phyloP scores from a whole-genome alignment of 1,140 invertebrate genomes.

The Zaprionus nigranus region DNA sequence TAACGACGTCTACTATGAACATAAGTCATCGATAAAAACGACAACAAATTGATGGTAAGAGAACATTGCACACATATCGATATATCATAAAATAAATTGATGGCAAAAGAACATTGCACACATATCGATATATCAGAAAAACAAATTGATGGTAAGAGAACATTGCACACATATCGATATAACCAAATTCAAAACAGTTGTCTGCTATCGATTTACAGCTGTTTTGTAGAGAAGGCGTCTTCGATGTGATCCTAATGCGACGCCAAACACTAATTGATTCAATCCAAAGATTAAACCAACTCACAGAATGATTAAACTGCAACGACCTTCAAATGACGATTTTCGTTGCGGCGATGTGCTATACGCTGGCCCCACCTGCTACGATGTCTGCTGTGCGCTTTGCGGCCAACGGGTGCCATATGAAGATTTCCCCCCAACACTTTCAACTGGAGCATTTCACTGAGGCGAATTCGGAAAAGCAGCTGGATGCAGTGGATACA shows the following conservation, averaged over 20 bases:
- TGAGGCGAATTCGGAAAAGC: conserved; percentile 10
- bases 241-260: conserved; percentile 26
- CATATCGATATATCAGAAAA: neutral
- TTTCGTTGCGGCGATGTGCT: conserved; percentile 65
- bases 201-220: conserved; percentile 28
- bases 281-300: conserved; percentile 1
- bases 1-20: conserved; percentile 4
- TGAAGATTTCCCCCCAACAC: conserved; percentile 61
- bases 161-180: neutral
- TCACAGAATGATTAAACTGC: conserved; percentile 59
- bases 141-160: neutral
- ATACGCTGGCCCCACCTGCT: conserved; percentile 53
- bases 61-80: neutral
- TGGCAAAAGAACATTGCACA: neutral
- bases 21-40: neutral
- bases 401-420: conserved; percentile 56
- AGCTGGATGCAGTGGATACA: conserved; percentile 17
- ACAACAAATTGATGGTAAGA: neutral
- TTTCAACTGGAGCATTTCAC: conserved; percentile 57
- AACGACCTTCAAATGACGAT: conserved; percentile 34
- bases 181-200: neutral
- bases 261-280: conserved; percentile 35
- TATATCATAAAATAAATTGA: neutral
- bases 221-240: conserved; percentile 6
- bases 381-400: conserved; percentile 64